Base-by-base conservation (phyloP, 2,888 invertebrate genomes). In the Ichneumoninae sp. region DNA sequence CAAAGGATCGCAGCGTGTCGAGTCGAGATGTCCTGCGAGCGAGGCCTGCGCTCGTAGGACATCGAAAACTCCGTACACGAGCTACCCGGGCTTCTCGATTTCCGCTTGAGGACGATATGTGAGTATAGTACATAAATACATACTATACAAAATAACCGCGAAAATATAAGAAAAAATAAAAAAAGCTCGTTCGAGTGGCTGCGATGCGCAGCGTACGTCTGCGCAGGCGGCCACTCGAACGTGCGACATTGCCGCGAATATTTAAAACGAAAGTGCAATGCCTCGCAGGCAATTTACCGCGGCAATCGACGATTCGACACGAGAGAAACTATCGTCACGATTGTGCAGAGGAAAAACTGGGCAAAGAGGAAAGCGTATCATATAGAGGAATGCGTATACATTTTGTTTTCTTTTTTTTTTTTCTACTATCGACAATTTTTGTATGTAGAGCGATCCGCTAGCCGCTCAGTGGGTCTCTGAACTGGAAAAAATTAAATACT, bases 21-120 rank as follows among this genome's bases (percentile, higher is more conserved):
- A 90, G 90, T 88, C 87, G 87, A 88, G 90, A 91, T 91, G 91
- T 89, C 89, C 88, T 88, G 89, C 89, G 91, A 93, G 91, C 90
- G 93, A 93, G 93, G 93, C 93, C 93, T 93, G 91, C 93, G 91
- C 91, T 93, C 92, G 89, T 91, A 89, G 89, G 88, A 89, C 91
- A 92, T 91, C 91, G 86, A 87, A 85, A 87, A 88, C 87, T 89
- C 88, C 88, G 88, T 80, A 76, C 88, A 88, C 91, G 85, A 85
- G 86, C 91, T 69, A 47, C 66, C 57, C 52, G 63, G 83, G 50
- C 76, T 76, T 76, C 80, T 80, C 85, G 79, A 54, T 82, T 80
- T 71, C 81, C 75, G 77, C 68, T 63, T 81, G 33, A 78, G 63
- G 50, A 83, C 40, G 40, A 19, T 44, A 54, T 19, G 6, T 7